These are phyloP conservation scores for Sinohyriopsis cumingii DNA, from an alignment of 2,888 invertebrate genomes.

Conservation along the genomic window DNA sequence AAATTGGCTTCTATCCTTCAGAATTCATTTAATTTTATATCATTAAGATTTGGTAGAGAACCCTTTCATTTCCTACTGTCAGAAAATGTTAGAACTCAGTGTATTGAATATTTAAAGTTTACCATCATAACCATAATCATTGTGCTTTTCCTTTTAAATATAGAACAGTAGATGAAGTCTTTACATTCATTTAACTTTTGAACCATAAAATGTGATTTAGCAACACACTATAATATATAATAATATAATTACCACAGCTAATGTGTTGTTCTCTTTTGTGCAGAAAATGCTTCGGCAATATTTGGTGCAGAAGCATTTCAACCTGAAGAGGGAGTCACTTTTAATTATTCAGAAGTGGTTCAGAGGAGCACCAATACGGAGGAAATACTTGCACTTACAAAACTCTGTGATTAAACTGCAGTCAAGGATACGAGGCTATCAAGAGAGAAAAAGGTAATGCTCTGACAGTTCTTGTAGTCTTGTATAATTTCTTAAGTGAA, in stretches of 20 bases:
- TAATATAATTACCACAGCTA: background rate
- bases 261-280: conserved; percentile 3
- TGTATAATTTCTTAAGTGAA: background rate
- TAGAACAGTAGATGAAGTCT: too few species aligned
- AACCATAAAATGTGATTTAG: too few species aligned
- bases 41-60: too few species aligned
- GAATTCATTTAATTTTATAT: too few species aligned
- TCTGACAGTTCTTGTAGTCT: background rate
- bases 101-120: too few species aligned
- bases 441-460: conserved; percentile 75
- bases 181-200: too few species aligned
- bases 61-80: too few species aligned
- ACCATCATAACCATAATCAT: too few species aligned
- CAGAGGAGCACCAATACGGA: conserved; percentile 74
- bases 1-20: too few species aligned
- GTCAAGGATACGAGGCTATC: conserved; percentile 84
- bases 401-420: conserved; percentile 39
- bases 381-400: conserved; percentile 19
- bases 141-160: too few species aligned
- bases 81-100: too few species aligned
- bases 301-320: conserved; percentile 21
- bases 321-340: conserved; percentile 68
- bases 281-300: conserved; percentile 36
- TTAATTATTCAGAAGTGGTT: conserved; percentile 85
- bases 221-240: too few species aligned